phyloP scores from a whole-genome alignment of 2,888 invertebrate species.

The Leptinotarsa juncta region DNA sequence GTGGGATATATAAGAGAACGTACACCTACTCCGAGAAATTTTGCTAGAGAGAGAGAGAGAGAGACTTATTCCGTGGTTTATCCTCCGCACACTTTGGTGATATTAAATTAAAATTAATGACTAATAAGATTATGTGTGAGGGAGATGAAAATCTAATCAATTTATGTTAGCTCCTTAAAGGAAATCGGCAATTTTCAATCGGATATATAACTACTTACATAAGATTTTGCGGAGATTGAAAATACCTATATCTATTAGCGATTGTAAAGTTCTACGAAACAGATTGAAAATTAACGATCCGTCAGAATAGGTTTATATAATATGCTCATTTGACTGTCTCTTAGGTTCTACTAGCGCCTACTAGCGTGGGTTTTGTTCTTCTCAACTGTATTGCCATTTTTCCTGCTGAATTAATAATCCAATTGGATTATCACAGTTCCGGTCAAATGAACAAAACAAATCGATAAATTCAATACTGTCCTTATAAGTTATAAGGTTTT shows the following conservation, averaged over 20 bases:
- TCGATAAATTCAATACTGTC: no score
- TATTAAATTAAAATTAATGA: constrained; percentile 64
- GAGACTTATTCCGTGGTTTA: constrained; percentile 44
- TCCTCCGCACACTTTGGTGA: constrained; percentile 54
- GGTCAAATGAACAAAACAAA: no score
- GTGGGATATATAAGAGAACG: constrained; percentile 33
- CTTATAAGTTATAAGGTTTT: no score
- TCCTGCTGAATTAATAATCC: no score
- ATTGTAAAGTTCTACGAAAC: neutral
- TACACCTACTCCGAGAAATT: constrained; percentile 32
- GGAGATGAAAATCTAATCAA: constrained; percentile 62
- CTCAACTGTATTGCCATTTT: no score
- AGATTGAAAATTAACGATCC: neutral
- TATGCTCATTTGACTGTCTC: no score
- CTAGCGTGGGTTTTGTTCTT: no score
- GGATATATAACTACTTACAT: constrained; percentile 2
- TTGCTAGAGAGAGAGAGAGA: constrained; percentile 7
- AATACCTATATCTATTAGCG: neutral
- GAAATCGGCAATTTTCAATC: constrained; percentile 57
- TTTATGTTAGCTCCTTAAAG: constrained; percentile 60
- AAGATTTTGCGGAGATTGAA: neutral
- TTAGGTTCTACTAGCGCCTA: no score
- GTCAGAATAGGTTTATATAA: no score
- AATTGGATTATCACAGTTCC: no score
- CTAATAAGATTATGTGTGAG: constrained; percentile 61